Percentiles rank a stretch among this genome's conserved stretches.
Evolutionary conservation across 1,140 invertebrate genomes (phyloP).

Genomic region (Aporrectodea caliginosa): DNA sequence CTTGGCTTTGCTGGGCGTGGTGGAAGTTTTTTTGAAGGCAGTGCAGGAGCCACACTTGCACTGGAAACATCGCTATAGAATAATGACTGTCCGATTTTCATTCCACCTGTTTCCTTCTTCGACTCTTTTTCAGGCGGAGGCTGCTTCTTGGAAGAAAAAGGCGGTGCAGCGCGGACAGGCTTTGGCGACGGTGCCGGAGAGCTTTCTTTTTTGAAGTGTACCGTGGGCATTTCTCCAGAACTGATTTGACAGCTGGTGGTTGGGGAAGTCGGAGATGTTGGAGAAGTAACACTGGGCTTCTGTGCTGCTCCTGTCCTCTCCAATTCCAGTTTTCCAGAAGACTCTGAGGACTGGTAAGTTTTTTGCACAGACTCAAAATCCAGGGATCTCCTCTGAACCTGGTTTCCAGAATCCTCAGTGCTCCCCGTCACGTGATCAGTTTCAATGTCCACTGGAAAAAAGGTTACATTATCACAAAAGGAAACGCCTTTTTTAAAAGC

Average conservation of each 20-base stretch:
- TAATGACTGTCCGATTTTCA: background rate
- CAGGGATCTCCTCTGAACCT: too few relatives aligned
- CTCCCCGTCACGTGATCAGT: too few relatives aligned
- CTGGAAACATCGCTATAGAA: background rate
- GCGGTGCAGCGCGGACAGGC: background rate
- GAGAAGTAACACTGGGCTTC: background rate
- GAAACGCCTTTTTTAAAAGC: background rate
- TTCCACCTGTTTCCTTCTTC: background rate
- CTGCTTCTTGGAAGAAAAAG: background rate
- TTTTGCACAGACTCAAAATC: too few relatives aligned
- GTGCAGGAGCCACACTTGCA: background rate
- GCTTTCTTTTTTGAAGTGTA: background rate
- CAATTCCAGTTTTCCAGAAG: too few relatives aligned
- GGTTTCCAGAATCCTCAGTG: too few relatives aligned
- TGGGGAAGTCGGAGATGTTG: too few relatives aligned
- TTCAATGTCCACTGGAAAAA: too few relatives aligned
- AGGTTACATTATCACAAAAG: too few relatives aligned
- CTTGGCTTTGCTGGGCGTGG: background rate
- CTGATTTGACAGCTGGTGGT: background rate
- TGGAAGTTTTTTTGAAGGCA: background rate
- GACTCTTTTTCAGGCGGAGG: background rate
- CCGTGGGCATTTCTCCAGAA: background rate
- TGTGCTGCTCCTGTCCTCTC: too few relatives aligned
- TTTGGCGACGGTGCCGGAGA: background rate
- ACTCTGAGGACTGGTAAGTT: too few relatives aligned